These are phyloP conservation scores for Drosophila suboccidentalis DNA, from an alignment of 2,888 invertebrate species.

Conservation along the genomic window DNA sequence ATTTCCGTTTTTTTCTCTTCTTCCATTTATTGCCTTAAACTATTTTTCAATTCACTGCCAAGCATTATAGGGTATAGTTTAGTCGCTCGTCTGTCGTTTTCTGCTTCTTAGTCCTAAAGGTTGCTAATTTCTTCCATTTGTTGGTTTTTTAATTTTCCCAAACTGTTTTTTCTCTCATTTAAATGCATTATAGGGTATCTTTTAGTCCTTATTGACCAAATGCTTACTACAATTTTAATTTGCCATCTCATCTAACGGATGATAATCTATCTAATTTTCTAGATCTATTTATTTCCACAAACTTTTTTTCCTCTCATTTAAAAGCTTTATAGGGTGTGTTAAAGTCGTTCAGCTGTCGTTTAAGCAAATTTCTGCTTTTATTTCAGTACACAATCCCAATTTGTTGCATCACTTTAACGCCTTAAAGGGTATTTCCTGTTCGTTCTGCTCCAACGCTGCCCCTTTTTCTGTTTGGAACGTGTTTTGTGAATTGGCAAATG, in stretches of 20 bases:
- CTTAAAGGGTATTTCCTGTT: background rate
- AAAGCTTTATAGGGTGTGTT: background rate
- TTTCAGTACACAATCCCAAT: too few species aligned
- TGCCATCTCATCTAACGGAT: too few species aligned
- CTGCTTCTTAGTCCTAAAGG: too few species aligned
- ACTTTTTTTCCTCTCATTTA: background rate
- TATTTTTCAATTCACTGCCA: too few species aligned
- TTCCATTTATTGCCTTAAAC: too few species aligned
- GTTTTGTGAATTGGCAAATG: slow-evolving; percentile 52
- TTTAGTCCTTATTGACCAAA: background rate
- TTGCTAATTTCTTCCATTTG: too few species aligned
- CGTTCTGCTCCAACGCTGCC: background rate
- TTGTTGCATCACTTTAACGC: background rate
- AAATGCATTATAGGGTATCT: background rate
- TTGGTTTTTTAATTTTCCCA: too few species aligned
- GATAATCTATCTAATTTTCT: too few species aligned
- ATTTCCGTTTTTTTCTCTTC: background rate
- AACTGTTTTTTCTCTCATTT: background rate
- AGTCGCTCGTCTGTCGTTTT: too few species aligned
- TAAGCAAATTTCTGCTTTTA: too few species aligned
- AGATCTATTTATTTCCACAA: background rate
- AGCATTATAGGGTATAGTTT: too few species aligned
- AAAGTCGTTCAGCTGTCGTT: background rate
- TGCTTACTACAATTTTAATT: too few species aligned
- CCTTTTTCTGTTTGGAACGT: slow-evolving; percentile 23